A percentile compares a stretch with the other conserved stretches of the same genome.
Evolutionary conservation across 2,113 vertebrate species (phyloP).

Genomic region (Oplegnathus fasciatus): DNA sequence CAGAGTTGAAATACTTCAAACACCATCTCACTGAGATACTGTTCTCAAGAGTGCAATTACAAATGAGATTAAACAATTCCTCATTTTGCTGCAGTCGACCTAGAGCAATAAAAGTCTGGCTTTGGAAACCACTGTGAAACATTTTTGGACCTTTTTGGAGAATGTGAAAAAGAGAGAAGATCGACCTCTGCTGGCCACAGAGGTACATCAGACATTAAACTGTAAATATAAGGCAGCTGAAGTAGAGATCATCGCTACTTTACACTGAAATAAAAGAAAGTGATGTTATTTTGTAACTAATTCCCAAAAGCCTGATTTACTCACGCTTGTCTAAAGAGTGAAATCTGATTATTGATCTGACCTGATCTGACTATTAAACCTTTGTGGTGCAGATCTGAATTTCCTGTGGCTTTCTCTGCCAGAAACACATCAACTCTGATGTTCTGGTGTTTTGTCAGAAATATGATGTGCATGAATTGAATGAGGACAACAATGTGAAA

Average conservation of each 20-base stretch:
- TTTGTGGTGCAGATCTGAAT: constrained; percentile 17
- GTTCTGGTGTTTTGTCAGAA: neutral
- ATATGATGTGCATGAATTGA: neutral
- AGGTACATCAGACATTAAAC: neutral
- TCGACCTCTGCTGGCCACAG: constrained; percentile 42
- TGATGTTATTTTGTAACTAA: neutral
- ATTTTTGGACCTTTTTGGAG: too few relatives aligned
- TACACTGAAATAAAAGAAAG: neutral
- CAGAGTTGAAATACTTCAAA: neutral
- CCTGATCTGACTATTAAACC: too few relatives aligned
- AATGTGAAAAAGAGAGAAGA: constrained; percentile 2
- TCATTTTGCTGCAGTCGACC: neutral
- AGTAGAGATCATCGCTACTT: neutral
- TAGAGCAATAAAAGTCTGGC: neutral
- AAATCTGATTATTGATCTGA: neutral
- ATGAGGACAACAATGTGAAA: neutral
- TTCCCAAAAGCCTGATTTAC: neutral
- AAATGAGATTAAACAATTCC: constrained; percentile 3
- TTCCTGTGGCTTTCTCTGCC: constrained; percentile 32
- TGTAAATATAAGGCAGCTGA: neutral
- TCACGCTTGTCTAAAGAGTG: neutral
- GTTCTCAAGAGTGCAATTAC: neutral
- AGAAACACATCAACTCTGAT: constrained; percentile 39
- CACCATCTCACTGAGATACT: neutral
- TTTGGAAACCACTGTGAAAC: neutral